Evolutionary conservation across 2,113 vertebrate species (phyloP), one percentile per base, ranked within the genome.

Genomic region (Morone chrysops): DNA sequence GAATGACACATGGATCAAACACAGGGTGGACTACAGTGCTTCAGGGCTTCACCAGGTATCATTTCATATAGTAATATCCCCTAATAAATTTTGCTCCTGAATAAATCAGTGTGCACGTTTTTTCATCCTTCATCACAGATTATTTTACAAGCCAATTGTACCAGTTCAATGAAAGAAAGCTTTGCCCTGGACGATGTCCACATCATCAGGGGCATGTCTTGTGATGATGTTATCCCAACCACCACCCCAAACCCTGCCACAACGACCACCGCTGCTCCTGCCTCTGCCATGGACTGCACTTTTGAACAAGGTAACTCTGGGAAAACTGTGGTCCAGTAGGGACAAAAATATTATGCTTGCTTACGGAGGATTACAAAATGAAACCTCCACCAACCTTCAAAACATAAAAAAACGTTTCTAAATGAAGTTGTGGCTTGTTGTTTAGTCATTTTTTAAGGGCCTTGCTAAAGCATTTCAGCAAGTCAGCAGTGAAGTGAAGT

Each of bases 171-270:
- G 1, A 1, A 1, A 0, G 89, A 41, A 36, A 79, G 50, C 50
- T 82, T 95, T 48, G 69, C 94, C n/a, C 70, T 96, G 47, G 95
- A 96, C 78, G 95, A 96, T 18, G 8, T 96, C 54, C 89, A 92
- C 57, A 85, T 96, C 62, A 85, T 91, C 25, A 88, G 81, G 40
- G 61, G 81, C 20, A 48, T 16, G 31, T 70, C 74, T 54, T 96
- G 95, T 78, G 48, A 80, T 40, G 87, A 89, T 3, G 40, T 82
- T 0, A 53, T 70, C 47, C 82, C 86, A 7, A 92, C 92, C n/a
- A 93, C 94, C 2, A 93, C 93, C 11, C 60, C 89, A 14, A 56
- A 36, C 9, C 91, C 94, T 36, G 69, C 90, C 53, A 93, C 91
- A 38, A 79, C 74, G 0, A 90, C 90, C 59, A 82, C 90, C 40